These are phyloP conservation scores for Saturnia pavonia DNA, from an alignment of 2,888 invertebrate species.

Conservation along the genomic window DNA sequence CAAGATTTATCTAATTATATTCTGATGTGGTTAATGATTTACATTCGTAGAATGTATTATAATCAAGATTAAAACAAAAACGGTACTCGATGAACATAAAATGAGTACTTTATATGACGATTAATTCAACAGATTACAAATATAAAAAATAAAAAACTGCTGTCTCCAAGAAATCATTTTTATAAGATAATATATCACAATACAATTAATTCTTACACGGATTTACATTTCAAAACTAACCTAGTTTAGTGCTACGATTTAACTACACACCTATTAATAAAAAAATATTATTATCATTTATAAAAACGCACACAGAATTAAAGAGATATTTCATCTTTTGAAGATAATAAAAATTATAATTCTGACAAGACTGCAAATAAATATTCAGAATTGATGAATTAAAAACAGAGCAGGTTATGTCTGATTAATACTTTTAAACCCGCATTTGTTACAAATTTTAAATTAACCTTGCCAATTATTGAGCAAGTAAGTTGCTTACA, in stretches of 20 bases:
- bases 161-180: background rate
- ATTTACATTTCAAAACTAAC: background rate
- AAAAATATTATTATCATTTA: background rate
- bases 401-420: background rate
- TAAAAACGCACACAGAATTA: background rate
- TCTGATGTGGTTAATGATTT: background rate
- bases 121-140: background rate
- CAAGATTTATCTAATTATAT: background rate
- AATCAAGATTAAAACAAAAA: background rate
- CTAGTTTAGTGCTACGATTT: background rate
- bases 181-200: conserved; percentile 17
- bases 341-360: background rate
- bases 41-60: background rate
- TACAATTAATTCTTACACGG: conserved; percentile 1
- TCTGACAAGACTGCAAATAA: background rate
- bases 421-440: conserved; percentile 15
- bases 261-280: background rate
- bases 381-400: background rate
- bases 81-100: background rate
- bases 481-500: conserved; percentile 35
- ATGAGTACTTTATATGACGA: background rate
- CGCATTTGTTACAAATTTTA: conserved; percentile 34
- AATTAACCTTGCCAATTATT: conserved; percentile 21
- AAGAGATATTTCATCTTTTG: background rate
- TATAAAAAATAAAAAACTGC: conserved; percentile 12